These are phyloP conservation scores for Varanus salvator DNA, from an alignment of 2,113 vertebrate species.

Conservation along the genomic window DNA sequence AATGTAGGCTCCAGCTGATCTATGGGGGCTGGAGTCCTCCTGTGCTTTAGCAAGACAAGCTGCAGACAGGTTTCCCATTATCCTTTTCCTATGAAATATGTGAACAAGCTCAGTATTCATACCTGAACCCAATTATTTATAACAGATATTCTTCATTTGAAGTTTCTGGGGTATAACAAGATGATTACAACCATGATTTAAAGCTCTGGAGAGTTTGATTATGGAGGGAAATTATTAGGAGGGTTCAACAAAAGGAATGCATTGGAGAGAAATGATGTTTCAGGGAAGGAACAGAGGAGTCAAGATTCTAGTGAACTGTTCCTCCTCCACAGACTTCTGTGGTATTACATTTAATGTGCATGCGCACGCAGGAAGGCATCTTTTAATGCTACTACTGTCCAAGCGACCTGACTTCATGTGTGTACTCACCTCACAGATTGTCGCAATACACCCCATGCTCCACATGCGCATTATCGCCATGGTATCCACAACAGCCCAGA, in stretches of 20 bases:
- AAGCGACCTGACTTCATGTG: no score
- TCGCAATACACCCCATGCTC: no score
- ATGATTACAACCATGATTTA: constrained; percentile 72
- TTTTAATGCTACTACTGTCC: no score
- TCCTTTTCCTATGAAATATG: neutral
- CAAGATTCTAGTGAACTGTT: constrained; percentile 38
- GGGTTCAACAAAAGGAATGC: constrained; percentile 54
- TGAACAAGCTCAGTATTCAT: constrained; percentile 38
- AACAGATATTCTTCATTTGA: constrained; percentile 62
- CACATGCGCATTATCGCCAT: no score
- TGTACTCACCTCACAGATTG: no score
- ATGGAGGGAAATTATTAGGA: constrained; percentile 57
- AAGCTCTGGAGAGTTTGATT: constrained; percentile 66
- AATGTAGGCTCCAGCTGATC: neutral
- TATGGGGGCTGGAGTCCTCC: rapidly evolving
- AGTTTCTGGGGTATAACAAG: constrained; percentile 67
- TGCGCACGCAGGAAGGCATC: rapidly evolving
- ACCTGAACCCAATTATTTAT: constrained; percentile 58
- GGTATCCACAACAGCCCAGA: no score
- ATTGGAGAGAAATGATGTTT: constrained; percentile 53
- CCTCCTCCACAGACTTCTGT: neutral
- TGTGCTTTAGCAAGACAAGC: neutral
- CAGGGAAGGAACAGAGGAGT: constrained; percentile 8
- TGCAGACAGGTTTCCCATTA: neutral
- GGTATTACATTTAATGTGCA: neutral